phyloP scores from a whole-genome alignment of 35 echinoderm and acorn worm genomes.

The Apostichopus parvimensis region DNA sequence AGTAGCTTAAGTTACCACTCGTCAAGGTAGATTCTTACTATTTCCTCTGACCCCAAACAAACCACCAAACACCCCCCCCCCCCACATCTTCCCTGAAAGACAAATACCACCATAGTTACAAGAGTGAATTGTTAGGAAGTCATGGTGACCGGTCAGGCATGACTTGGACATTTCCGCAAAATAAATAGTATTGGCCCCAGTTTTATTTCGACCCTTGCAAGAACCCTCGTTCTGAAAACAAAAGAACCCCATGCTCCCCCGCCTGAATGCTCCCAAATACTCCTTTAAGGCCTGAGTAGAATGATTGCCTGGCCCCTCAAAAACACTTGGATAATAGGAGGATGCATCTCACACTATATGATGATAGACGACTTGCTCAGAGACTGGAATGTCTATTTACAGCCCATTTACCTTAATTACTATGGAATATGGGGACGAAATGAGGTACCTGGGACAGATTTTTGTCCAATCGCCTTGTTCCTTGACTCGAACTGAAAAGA shows the following conservation, averaged over 20 bases:
- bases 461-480: neutral
- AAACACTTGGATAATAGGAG: neutral
- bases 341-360: neutral
- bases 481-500: neutral
- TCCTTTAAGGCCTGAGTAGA: neutral
- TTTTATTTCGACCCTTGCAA: neutral
- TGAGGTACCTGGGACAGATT: neutral
- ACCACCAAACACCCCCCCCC: too few relatives aligned
- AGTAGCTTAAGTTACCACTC: too few relatives aligned
- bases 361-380: neutral
- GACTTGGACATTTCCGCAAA: too few relatives aligned
- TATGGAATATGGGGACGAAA: neutral
- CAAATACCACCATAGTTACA: too few relatives aligned
- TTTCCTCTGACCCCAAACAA: too few relatives aligned
- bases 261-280: neutral
- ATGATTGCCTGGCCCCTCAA: neutral
- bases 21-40: too few relatives aligned
- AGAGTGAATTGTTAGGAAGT: too few relatives aligned
- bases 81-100: too few relatives aligned
- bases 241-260: neutral
- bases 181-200: too few relatives aligned
- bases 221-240: slow-evolving; percentile 3
- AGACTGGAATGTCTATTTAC: neutral
- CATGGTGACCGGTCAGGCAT: too few relatives aligned
- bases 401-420: slow-evolving; percentile 13